Base-by-base conservation (phyloP, 2,797 vertebrate genomes). In the Poecilia velifera region DNA sequence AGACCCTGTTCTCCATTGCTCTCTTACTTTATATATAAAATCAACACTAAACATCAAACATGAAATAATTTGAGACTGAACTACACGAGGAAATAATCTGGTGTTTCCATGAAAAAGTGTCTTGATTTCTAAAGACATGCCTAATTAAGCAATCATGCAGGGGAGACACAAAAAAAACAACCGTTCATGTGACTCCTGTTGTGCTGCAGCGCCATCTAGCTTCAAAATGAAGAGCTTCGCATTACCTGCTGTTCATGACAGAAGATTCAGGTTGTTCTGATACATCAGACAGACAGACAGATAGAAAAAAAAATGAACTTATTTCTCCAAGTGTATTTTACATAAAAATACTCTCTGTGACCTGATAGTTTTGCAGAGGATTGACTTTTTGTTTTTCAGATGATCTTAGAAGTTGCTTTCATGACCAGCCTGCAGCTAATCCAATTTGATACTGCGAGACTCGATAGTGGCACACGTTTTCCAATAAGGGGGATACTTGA, bases 141-240 rank as follows among this genome's bases (percentile, higher is more conserved):
- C n/a, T n/a, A n/a, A n/a, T n/a, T n/a, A n/a, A 90, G 83, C 79
- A 87, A 87, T 74, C 46, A 49, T 73, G 20, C 18, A 43, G 41
- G 16, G 83, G 74, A 92, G 87, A 91, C 34, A 34, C 34, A 90
- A 53, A 91, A 90, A 90, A 87, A 81, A 82, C 55, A 83, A 73
- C 43, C 2, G 22, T 6, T 55, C 8, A 22, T 20, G 8, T 39
- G n/a, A 43, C 45, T 68, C 46, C 12, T 55, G 16, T 68, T 80
- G 82, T 93, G 88, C 91, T 85, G 91, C 89, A 93, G 90, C 83
- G 91, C 90, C 93, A 92, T 82, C 94, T 94, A 91, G 87, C 79
- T 16, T 43, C 7, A 36, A 49, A 20, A 57, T 10, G 1, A 51
- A 77, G 73, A 81, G 82, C 18, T 82, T 45, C 28, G 8, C 16